Conservation (phyloP, 2,888 invertebrate species). For the Eurytoma californica region DNA sequence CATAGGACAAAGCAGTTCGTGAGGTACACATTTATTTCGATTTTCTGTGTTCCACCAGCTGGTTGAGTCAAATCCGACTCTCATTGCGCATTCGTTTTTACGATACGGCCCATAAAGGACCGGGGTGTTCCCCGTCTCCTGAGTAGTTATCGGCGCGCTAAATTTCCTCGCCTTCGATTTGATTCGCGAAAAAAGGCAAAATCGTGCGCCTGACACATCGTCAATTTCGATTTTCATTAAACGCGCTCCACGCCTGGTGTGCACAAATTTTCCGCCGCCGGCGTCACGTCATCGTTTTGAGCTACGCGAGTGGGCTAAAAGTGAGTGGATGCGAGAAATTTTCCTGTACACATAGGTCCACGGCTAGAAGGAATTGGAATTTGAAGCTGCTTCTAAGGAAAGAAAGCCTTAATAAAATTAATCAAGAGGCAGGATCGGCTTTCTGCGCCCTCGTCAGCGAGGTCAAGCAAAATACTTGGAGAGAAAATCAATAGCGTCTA, state of each 20-base stretch:
- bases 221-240: conserved; percentile 32
- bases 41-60: no score
- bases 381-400: conserved; percentile 37
- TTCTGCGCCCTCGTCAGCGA: conserved; percentile 42
- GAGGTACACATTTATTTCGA: no score
- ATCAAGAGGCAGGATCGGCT: conserved; percentile 55
- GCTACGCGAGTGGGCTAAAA: background rate
- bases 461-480: conserved; percentile 51
- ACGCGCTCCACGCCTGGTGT: background rate
- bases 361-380: conserved; percentile 33
- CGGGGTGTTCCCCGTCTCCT: no score
- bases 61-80: no score
- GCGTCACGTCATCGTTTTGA: background rate
- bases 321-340: background rate
- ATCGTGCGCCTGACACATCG: conserved; percentile 9
- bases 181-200: no score
- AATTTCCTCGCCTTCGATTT: no score
- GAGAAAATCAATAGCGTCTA: conserved; percentile 50
- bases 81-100: no score
- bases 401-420: conserved; percentile 61
- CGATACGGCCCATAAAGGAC: no score
- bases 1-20: no score
- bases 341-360: background rate
- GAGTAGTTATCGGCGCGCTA: no score
- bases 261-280: conserved; percentile 11